phyloP scores from a whole-genome alignment of 2,113 vertebrate genomes.

The Apeltes quadracus region DNA sequence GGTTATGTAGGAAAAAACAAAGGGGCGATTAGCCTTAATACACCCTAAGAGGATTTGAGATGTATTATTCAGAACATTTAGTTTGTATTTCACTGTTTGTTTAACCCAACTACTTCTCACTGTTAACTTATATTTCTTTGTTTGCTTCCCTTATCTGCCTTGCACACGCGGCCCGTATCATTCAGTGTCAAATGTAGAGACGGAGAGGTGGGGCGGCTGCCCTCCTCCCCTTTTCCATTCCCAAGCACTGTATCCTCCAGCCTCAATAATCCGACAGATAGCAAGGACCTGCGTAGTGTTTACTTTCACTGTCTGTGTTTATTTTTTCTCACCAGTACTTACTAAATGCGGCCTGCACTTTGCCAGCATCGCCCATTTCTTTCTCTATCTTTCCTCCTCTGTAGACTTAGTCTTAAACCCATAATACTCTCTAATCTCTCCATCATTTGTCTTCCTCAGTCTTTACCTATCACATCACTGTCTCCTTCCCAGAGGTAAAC shows the following conservation, averaged over 20 bases:
- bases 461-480: conserved; percentile 1
- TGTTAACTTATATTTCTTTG: conserved; percentile 28
- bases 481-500: conserved; percentile 4
- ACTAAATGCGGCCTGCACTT: background rate
- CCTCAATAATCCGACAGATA: conserved; percentile 31
- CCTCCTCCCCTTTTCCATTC: conserved; percentile 26
- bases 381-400: conserved; percentile 32
- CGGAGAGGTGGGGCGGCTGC: conserved; percentile 39
- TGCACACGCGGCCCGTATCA: conserved; percentile 53
- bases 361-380: conserved; percentile 15
- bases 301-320: conserved; percentile 6
- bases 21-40: conserved; percentile 25
- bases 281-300: background rate
- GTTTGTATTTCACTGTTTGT: conserved; percentile 14
- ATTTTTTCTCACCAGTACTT: background rate
- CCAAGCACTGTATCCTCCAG: background rate
- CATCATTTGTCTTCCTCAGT: conserved; percentile 11
- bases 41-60: conserved; percentile 7
- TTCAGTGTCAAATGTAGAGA: conserved; percentile 46
- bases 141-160: conserved; percentile 61
- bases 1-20: conserved; percentile 15
- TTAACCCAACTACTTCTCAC: background rate
- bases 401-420: conserved; percentile 5
- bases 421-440: conserved; percentile 16
- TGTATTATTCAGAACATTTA: conserved; percentile 6